A percentile compares a stretch with the other conserved stretches of the same genome.
These are phyloP conservation scores for Cephus pulcher DNA, from an alignment of 2,888 invertebrate genomes.

Conservation along the genomic window DNA sequence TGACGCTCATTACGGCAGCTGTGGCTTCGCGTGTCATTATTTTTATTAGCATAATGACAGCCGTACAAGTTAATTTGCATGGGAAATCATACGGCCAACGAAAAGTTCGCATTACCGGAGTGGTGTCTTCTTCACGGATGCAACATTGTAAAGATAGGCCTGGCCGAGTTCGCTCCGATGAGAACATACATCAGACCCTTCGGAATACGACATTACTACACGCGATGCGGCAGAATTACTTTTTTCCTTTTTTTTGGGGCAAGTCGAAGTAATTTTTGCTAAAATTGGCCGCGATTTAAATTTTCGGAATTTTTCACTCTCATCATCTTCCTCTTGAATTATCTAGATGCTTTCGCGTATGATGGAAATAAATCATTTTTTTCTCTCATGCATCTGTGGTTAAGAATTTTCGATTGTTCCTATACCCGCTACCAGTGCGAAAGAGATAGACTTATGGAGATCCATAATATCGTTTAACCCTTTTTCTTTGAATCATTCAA, in stretches of 20 bases:
- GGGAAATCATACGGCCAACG: conserved; percentile 47
- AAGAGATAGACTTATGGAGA: too few relatives aligned
- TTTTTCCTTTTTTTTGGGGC: too few relatives aligned
- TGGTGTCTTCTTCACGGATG: background rate
- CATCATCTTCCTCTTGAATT: too few relatives aligned
- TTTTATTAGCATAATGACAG: conserved; percentile 59
- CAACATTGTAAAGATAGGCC: background rate
- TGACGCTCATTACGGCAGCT: conserved; percentile 6
- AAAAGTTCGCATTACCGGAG: background rate
- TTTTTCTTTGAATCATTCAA: too few relatives aligned
- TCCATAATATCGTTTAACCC: too few relatives aligned
- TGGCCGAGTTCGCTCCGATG: background rate
- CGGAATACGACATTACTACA: background rate
- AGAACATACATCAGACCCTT: background rate
- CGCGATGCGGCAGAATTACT: background rate
- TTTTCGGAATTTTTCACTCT: background rate
- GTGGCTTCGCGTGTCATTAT: background rate
- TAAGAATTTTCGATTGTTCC: too few relatives aligned
- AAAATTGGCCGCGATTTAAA: background rate
- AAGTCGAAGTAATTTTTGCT: background rate
- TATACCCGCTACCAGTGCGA: too few relatives aligned
- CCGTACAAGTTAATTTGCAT: conserved; percentile 60
- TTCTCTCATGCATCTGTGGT: too few relatives aligned
- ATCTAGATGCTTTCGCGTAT: too few relatives aligned
- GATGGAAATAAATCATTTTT: too few relatives aligned